These are phyloP conservation scores for Malurus cyaneus DNA, from an alignment of 2,113 vertebrate species.

Conservation along the genomic window DNA sequence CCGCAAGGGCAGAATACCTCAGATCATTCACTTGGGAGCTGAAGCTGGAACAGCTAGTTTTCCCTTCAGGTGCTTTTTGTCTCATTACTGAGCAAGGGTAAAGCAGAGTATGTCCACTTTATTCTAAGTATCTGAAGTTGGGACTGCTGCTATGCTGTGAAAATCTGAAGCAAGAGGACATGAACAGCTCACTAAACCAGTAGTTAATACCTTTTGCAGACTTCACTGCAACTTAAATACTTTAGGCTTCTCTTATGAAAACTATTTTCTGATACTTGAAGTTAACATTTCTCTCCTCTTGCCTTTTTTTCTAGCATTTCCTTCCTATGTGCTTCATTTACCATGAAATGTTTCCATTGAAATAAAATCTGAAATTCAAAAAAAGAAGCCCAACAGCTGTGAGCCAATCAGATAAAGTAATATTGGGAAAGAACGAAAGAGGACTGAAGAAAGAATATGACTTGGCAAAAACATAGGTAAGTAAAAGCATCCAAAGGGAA, in stretches of 20 bases:
- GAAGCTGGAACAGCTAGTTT: not conserved
- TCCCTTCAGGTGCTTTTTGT: not conserved
- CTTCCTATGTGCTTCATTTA: not conserved
- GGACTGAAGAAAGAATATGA: not conserved
- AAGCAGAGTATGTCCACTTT: not conserved
- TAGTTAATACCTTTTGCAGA: not conserved
- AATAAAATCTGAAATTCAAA: not conserved
- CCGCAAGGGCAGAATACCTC: not conserved
- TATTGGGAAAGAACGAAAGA: not conserved
- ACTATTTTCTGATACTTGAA: not conserved
- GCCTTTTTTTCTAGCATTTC: not conserved
- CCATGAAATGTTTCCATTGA: not conserved
- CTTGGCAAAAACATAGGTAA: not conserved
- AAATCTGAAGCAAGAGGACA: not conserved
- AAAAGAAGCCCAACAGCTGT: not conserved
- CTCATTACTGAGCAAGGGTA: not conserved
- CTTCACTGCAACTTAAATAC: not conserved
- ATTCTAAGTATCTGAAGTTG: not conserved
- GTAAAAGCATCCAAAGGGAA: not conserved
- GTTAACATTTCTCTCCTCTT: not conserved
- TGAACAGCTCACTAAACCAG: not conserved
- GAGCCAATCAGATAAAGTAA: not conserved
- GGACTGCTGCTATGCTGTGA: not conserved
- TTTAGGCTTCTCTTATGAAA: not conserved
- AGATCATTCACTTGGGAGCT: not conserved